Evolutionary conservation across 2,113 vertebrate species (phyloP), one percentile per base, ranked within the genome.

Genomic region (Heterocephalus glaber): DNA sequence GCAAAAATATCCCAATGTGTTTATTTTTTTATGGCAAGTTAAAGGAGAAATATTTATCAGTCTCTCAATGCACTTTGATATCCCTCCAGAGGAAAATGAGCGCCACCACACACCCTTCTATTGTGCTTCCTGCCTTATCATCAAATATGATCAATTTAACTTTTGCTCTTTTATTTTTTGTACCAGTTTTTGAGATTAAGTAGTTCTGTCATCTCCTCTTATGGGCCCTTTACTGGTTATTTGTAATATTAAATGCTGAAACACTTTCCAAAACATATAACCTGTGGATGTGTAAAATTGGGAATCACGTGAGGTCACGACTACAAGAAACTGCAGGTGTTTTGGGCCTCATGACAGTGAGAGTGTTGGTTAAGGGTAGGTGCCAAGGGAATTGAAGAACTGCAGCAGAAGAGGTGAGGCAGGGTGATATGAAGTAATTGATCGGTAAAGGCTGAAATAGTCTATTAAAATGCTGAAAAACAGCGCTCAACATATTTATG

Each of bases 11-110:
- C 14, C 10, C 54, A 92, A 19, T 20, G 9, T 81, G 3, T 95
- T 76, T 92, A 10, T 83, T 85, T 93, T 68, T 93, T 93, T 76
- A 58, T 70, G 33, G 20, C 2, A 88, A 52, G 5, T 80, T 5
- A 61, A 89, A 79, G 95, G 38, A 17, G 38, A 70, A 94, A 52
- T 41, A 77, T n/a, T 88, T 84, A 9, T 58, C 41, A 79, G 20
- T 63, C 7, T 79, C 63, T 96, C 16, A 44, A 7, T 49, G 60
- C 44, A 74, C 58, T 58, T 90, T 77, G 90, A 63, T 81, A 61
- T 44, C 20, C 11, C 17, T 94, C 91, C 56, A 92, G 30, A 63
- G 92, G 30, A 90, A 95, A 87, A 68, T 89, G 77, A 80, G 79
- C 20, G 63, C 1, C 7, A 74, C 11, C 28, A 95, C 7, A 47